These are phyloP conservation scores for Drosophila ercepeae DNA, from an alignment of 1,140 invertebrate genomes.

Conservation along the genomic window DNA sequence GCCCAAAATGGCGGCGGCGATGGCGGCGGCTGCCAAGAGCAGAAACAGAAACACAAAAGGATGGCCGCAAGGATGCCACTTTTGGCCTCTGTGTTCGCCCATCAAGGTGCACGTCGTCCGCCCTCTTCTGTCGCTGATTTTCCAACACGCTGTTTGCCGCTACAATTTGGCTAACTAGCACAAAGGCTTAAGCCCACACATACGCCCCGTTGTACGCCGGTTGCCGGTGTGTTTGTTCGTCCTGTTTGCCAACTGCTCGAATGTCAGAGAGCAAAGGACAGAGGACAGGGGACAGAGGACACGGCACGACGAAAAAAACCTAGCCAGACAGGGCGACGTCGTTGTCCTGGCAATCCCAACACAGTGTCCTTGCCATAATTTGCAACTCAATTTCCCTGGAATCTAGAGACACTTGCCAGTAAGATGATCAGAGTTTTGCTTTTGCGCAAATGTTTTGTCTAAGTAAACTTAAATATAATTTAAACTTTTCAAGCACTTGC, in stretches of 20 bases:
- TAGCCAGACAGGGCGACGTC: constrained; percentile 50
- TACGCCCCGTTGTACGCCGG: constrained; percentile 3
- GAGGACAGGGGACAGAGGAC: neutral
- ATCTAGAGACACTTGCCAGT: constrained; percentile 5
- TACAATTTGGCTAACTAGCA: constrained; percentile 62
- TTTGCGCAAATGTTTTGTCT: constrained; percentile 22
- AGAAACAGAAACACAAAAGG: constrained; percentile 31
- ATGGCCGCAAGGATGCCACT: constrained; percentile 18
- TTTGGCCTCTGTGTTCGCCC: constrained; percentile 8
- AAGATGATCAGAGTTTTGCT: constrained; percentile 14
- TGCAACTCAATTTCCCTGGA: constrained; percentile 38
- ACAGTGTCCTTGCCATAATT: constrained; percentile 43
- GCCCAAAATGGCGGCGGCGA: constrained; percentile 42
- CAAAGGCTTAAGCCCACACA: constrained; percentile 62
- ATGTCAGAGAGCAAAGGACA: constrained; percentile 47
- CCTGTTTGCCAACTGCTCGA: constrained; percentile 27
- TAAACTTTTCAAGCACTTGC: constrained; percentile 39
- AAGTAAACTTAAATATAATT: constrained; percentile 42
- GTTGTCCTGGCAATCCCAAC: constrained; percentile 33
- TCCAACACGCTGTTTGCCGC: constrained; percentile 31
- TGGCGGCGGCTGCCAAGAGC: constrained; percentile 42
- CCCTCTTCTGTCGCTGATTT: constrained; percentile 37
- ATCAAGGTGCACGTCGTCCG: constrained; percentile 56
- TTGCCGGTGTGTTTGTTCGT: neutral
- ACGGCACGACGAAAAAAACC: neutral